Percentiles rank a stretch among this genome's conserved stretches.
These are phyloP conservation scores for Branchinecta lynchi DNA, from an alignment of 1,140 invertebrate genomes.

Conservation along the genomic window DNA sequence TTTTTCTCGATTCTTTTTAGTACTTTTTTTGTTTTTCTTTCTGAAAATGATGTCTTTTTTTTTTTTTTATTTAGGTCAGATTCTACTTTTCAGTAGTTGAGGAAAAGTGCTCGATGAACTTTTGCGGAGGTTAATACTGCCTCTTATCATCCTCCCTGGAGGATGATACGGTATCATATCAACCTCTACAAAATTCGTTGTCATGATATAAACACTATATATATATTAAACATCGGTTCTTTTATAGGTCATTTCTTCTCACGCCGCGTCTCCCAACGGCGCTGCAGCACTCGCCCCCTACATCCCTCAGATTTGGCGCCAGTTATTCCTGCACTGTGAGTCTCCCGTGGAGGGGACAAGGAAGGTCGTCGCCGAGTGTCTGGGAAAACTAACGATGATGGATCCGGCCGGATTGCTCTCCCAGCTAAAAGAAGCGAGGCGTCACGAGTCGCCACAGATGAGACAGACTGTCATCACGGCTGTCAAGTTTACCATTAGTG, in stretches of 20 bases:
- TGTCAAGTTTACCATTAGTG: conserved; percentile 94
- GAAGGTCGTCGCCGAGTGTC: conserved; percentile 95
- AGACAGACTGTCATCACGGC: conserved; percentile 94
- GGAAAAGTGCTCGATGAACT: too few relatives aligned
- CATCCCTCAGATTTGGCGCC: conserved; percentile 50
- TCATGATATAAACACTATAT: too few relatives aligned
- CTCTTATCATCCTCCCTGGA: too few relatives aligned
- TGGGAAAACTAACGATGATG: conserved; percentile 91
- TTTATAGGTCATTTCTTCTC: conserved; percentile 8
- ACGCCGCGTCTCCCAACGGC: conserved; percentile 12
- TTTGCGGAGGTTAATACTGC: too few relatives aligned
- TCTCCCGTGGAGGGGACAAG: conserved; percentile 91
- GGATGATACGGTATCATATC: too few relatives aligned
- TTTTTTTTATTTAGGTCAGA: too few relatives aligned
- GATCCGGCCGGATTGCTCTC: conserved; percentile 69
- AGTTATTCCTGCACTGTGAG: conserved; percentile 83
- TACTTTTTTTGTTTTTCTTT: too few relatives aligned
- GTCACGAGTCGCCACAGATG: conserved; percentile 64
- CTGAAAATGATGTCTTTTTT: too few relatives aligned
- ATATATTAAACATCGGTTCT: too few relatives aligned
- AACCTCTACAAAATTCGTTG: too few relatives aligned
- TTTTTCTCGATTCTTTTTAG: too few relatives aligned
- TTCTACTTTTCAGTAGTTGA: too few relatives aligned
- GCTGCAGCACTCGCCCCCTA: conserved; percentile 26
- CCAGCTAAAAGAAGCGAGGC: conserved; percentile 54